Evolutionary conservation across 2,113 vertebrate species (phyloP).

Genomic region (Dromiciops gliroides): DNA sequence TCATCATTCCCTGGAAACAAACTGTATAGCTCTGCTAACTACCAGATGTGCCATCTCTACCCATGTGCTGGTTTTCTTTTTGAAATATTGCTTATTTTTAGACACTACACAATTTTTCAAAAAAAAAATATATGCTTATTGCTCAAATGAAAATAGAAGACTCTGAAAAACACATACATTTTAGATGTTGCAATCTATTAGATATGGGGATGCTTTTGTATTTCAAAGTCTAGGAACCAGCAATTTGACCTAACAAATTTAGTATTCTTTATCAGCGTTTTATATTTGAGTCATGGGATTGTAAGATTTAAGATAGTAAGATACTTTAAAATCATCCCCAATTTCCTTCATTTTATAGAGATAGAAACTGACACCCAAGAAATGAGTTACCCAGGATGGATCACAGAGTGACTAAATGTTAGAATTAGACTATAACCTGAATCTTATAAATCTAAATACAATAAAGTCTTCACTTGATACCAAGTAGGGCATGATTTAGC

Average conservation of each 20-base stretch:
- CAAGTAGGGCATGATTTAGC: neutral
- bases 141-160: slow-evolving; percentile 53
- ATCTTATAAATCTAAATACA: neutral
- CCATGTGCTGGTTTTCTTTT: slow-evolving; percentile 63
- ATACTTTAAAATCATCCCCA: neutral
- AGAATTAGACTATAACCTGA: neutral
- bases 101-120: slow-evolving; percentile 56
- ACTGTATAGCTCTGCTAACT: slow-evolving; percentile 63
- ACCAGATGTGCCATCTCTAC: slow-evolving; percentile 72
- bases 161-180: slow-evolving; percentile 11
- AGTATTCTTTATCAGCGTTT: slow-evolving; percentile 49
- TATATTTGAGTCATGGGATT: neutral
- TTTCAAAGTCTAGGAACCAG: slow-evolving; percentile 48
- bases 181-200: neutral
- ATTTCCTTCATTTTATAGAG: neutral
- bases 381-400: neutral
- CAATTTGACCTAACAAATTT: neutral
- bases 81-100: slow-evolving; percentile 76
- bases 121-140: slow-evolving; percentile 65
- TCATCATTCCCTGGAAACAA: slow-evolving; percentile 70
- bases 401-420: neutral
- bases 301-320: neutral
- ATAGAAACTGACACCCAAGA: neutral
- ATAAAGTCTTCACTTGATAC: neutral
- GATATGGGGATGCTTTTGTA: neutral